Conservation (phyloP, 2,797 vertebrate species). For the Coranthus polyacanthus region DNA sequence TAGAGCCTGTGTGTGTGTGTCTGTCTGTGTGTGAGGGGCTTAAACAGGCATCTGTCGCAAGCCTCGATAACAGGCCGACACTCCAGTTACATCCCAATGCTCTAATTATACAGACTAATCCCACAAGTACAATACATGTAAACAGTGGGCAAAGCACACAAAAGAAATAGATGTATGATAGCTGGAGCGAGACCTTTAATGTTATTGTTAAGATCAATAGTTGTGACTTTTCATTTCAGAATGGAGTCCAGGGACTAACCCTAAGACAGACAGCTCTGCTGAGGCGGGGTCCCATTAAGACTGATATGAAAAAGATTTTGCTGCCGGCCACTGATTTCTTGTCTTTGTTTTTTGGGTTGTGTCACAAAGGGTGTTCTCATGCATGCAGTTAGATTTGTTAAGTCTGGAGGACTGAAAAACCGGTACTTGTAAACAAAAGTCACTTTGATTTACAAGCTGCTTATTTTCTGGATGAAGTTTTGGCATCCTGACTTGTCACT, state of each 20-base stretch:
- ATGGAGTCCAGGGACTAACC: not conserved
- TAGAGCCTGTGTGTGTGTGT: not conserved
- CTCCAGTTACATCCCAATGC: slow-evolving; percentile 51
- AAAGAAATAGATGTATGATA: not conserved
- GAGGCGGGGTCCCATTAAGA: not conserved
- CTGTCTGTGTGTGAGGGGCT: slow-evolving; percentile 24
- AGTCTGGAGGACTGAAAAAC: not conserved
- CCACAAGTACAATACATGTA: slow-evolving; percentile 44
- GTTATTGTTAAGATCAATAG: not conserved
- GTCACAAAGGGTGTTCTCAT: not conserved
- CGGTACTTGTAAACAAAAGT: not conserved
- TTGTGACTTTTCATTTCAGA: not conserved
- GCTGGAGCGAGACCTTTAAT: not conserved
- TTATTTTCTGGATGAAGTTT: slow-evolving; percentile 8
- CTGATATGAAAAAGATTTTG: not conserved
- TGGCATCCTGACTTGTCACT: not conserved
- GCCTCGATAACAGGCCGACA: slow-evolving; percentile 61
- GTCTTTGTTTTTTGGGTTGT: too few species aligned
- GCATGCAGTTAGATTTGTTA: not conserved
- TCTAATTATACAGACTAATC: slow-evolving; percentile 73
- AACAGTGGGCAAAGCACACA: slow-evolving; percentile 23
- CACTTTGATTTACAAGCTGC: slow-evolving; percentile 22
- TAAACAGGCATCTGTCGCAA: slow-evolving; percentile 70
- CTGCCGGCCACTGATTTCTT: too few species aligned
- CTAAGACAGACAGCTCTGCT: not conserved